Conservation (phyloP, 2,888 invertebrate genomes). For the Acrocyrtus sp. region DNA sequence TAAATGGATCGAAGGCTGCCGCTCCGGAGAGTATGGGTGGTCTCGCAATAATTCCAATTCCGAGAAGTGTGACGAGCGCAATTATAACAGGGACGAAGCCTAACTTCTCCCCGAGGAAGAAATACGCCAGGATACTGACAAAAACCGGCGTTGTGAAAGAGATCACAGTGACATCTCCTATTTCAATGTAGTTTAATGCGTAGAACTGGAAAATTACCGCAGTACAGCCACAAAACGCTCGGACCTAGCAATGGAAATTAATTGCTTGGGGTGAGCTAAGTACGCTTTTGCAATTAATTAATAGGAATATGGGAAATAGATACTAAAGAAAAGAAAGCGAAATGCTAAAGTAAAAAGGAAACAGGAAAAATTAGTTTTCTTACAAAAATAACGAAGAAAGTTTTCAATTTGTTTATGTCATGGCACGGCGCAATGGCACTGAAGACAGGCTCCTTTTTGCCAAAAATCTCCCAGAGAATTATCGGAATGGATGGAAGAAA, state of each 20-base stretch:
- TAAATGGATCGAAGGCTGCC: slow-evolving; percentile 38
- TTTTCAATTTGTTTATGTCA: slow-evolving; percentile 39
- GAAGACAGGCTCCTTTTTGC: slow-evolving; percentile 42
- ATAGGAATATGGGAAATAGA: neutral
- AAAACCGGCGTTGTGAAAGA: slow-evolving; percentile 58
- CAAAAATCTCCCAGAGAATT: slow-evolving; percentile 35
- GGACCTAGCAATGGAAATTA: slow-evolving; percentile 41
- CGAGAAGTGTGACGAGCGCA: slow-evolving; percentile 49
- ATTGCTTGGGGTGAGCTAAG: too few species aligned
- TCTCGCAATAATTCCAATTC: slow-evolving; percentile 54
- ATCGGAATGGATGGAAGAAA: slow-evolving; percentile 52
- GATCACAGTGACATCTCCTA: slow-evolving; percentile 57
- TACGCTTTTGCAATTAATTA: neutral
- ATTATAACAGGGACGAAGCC: slow-evolving; percentile 50
- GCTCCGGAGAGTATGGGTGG: slow-evolving; percentile 55
- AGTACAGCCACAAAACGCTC: slow-evolving; percentile 57
- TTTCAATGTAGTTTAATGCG: slow-evolving; percentile 55
- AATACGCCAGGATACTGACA: slow-evolving; percentile 55
- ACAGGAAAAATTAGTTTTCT: too few species aligned
- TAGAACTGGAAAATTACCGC: slow-evolving; percentile 58
- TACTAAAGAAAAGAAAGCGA: neutral
- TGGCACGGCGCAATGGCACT: slow-evolving; percentile 35
- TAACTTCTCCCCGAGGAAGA: slow-evolving; percentile 53
- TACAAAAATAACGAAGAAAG: slow-evolving; percentile 50
- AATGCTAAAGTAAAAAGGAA: neutral